These are phyloP conservation scores for Jacana jacana DNA, from an alignment of 2,113 vertebrate species.

Conservation along the genomic window DNA sequence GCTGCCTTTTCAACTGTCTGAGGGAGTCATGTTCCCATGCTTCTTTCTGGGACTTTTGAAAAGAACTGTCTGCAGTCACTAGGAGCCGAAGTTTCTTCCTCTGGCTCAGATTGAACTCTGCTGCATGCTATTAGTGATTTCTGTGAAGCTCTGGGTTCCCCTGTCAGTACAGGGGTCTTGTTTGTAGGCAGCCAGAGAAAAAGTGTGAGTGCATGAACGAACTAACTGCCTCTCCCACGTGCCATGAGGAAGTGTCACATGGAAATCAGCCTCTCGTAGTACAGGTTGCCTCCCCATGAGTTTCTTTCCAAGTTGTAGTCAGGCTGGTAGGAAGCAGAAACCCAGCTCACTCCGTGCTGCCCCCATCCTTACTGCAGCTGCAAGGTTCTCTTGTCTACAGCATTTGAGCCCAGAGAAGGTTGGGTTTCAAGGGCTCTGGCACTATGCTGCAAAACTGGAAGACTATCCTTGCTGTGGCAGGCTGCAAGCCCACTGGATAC, in stretches of 20 bases:
- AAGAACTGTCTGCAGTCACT: neutral
- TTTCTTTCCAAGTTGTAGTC: neutral
- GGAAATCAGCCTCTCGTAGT: neutral
- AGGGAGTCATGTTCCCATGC: neutral
- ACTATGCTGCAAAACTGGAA: neutral
- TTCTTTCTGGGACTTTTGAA: neutral
- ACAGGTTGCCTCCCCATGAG: neutral
- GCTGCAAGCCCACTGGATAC: neutral
- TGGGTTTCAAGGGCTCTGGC: neutral
- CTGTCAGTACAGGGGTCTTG: neutral
- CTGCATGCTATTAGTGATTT: accelerated
- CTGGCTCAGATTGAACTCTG: neutral
- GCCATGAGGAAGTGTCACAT: accelerated
- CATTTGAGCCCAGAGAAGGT: neutral
- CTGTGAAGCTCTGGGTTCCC: neutral
- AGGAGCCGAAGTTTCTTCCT: neutral
- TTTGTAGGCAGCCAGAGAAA: neutral
- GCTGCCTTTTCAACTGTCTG: neutral
- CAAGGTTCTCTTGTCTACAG: neutral
- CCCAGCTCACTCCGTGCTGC: neutral
- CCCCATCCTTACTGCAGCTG: neutral
- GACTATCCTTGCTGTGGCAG: neutral
- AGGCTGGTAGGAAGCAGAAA: neutral
- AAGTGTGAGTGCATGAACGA: neutral
- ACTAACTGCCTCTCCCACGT: neutral